Evolutionary conservation across 2,113 vertebrate genomes (phyloP), one percentile per base, ranked within the genome.

Genomic region (Hyperopisus bebe): DNA sequence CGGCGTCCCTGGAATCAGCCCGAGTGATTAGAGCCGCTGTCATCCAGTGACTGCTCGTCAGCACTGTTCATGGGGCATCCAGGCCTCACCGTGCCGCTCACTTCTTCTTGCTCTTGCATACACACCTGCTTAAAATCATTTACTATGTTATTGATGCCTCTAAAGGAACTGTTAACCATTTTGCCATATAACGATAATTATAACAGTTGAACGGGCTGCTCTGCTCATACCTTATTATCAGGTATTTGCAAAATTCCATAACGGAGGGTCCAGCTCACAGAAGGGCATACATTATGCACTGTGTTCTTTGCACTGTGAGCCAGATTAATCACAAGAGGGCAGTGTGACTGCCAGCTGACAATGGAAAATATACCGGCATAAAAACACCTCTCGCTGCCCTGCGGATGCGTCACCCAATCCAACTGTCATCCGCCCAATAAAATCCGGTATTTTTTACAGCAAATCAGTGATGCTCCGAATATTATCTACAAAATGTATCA

Each of bases 1-100:
- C 74, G 35, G 96, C 98, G 97, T 99, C 96, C 98, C 98, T 97
- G 98, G 98, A 99, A 99, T 99, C 98, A 99, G 97, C 96, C 97
- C 97, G 94, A 96, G 97, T 99, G 98, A 99, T 98, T 99, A 98
- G 97, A 97, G 97, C 97, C 97, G 96, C 97, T 97, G 97, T 97
- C 96, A 96, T 96, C 95, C 95, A 96, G 95, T 94, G 96, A 96
- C 96, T 95, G 95, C 96, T 95, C 94, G 93, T 94, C 91, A 92
- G 94, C 93, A 15, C 80, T n/a, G 7, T 48, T 87, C 24, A 27
- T 53, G 11, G 4, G 27, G 86, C 53, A 5, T 17, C 31, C 8
- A 7, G 4, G 15, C 86, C 8, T 15, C 87, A 13, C 1, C 11
- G 7, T 17, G 8, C 15, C 5, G 4, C 24, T 1, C 0, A 19